These are phyloP conservation scores for Solenopsis fugax DNA, from an alignment of 1,140 invertebrate species.

Conservation along the genomic window DNA sequence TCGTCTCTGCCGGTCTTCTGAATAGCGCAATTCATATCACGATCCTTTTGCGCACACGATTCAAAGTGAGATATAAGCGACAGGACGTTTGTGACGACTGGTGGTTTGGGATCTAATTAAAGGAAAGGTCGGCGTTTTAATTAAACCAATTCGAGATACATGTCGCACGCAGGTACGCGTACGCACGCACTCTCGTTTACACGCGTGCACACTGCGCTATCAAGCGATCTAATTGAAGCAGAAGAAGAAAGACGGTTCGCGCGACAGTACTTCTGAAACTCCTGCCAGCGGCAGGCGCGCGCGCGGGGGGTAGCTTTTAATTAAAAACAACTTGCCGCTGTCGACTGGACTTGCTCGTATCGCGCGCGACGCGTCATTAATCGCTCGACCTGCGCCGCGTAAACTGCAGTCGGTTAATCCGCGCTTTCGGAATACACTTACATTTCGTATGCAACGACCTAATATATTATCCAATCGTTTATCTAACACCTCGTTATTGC, in stretches of 20 bases:
- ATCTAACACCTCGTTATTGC: constrained; percentile 8
- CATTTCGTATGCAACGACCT: background rate
- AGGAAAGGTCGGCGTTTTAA: constrained; percentile 67
- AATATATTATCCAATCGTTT: constrained; percentile 28
- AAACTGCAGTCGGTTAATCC: background rate
- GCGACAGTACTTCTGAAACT: constrained; percentile 36
- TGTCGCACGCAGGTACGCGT: constrained; percentile 50
- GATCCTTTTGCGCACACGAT: constrained; percentile 24
- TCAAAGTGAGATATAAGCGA: constrained; percentile 7
- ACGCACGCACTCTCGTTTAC: background rate
- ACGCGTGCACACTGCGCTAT: constrained; percentile 38
- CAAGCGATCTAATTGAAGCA: constrained; percentile 70
- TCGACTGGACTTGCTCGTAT: constrained; percentile 39
- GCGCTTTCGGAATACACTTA: constrained; percentile 21
- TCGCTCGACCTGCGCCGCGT: background rate
- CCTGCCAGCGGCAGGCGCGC: constrained; percentile 30
- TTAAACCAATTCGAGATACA: constrained; percentile 64
- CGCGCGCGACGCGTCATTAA: constrained; percentile 32
- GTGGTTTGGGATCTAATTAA: constrained; percentile 60
- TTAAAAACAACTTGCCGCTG: constrained; percentile 67
- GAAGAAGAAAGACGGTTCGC: constrained; percentile 6
- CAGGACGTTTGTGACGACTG: constrained; percentile 23
- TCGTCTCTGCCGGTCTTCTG: background rate
- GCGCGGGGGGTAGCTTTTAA: constrained; percentile 50
- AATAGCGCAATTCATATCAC: constrained; percentile 25